Evolutionary conservation across 2,888 invertebrate species (phyloP), one percentile per base, ranked within the genome.

Genomic region (Drosophila quinaria): DNA sequence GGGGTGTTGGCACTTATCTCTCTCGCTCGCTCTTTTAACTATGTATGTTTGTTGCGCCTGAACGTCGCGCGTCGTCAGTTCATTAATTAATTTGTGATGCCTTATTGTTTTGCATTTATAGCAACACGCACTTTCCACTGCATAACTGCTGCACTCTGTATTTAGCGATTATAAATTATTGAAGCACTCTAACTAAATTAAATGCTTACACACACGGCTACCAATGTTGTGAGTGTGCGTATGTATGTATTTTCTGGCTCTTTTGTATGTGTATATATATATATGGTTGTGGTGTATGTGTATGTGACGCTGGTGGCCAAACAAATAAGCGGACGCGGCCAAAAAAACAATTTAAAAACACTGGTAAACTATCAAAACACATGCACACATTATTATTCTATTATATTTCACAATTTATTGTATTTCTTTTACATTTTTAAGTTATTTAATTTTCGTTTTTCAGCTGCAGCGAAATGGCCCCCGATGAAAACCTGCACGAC

Each of bases 1-100:
- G 79, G 86, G 86, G 86, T 86, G 86, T 86, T 86, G 86, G 86
- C 86, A 86, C 88, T 81, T 72, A 61, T 72, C 80, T 75, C 61
- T 68, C 64, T 72, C 25, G 60, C 64, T 72, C 25, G 60, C 62
- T 58, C 58, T 52, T 44, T 52, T 63, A 54, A 58, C 50, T 68
- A 39, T 70, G 61, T 68, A 39, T 70, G 61, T 62, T 71, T 67
- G 68, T 66, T 71, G 63, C 42, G 54, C 37, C 35, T 55, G 42
- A 62, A 47, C 47, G 59, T 59, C 52, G 64, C 62, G 60, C 76
- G 70, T 74, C 80, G 80, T 79, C 70, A 66, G 66, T 79, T 70
- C 56, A 54, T 69, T 74, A 49, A 56, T 70, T 60, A 50, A 64
- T 67, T 55, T 71, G 60, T 66, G 39, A 47, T 77, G 66, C 49